Evolutionary conservation across 2,888 invertebrate species (phyloP), one percentile per base, ranked within the genome.

Genomic region (Heliconius ismenius): DNA sequence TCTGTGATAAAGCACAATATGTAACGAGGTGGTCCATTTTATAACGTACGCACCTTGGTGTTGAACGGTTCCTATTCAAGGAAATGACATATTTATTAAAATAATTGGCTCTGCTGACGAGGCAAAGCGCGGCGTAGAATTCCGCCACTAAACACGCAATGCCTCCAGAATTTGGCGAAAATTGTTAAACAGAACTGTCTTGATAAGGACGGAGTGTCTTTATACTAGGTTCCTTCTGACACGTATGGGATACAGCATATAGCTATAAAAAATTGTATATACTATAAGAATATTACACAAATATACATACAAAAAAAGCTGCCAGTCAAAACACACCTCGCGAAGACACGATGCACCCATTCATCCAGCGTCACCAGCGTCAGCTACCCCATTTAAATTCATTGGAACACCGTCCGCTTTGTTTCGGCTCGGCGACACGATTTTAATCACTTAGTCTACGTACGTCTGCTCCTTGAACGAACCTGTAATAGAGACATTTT

Each of bases 361-460:
- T 81, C 80, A 82, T 86, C 88, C 86, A 39, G 39, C 39, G 39
- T 39, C 39, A 39, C 39, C 58, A n/a, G 58, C 58, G 21, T 58
- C 77, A 75, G 65, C 67, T 73, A 72, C 73, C 79, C 88, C 89
- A 91, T 92, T 92, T 90, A 91, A 91, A 92, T 92, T 90, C 91
- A 91, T 91, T 91, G 86, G 86, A 86, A 89, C 89, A 87, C 86
- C 87, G 84, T 84, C 83, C 83, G 83, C 90, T 91, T 91, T 92
- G 91, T 92, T 85, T 85, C 83, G 80, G 83, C 82, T 87, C 89
- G 85, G 86, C 85, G 85, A 85, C 88, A 87, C 89, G 88, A 89
- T 89, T 91, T 91, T 92, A 92, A 92, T 93, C 92, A 92, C 92
- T 92, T 90, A 92, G 89, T 86, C 85, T 89, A 89, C 88, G 85